A percentile compares a stretch with the other conserved stretches of the same genome.
These are phyloP conservation scores for Indicator indicator DNA, from an alignment of 2,113 vertebrate species.

Conservation along the genomic window DNA sequence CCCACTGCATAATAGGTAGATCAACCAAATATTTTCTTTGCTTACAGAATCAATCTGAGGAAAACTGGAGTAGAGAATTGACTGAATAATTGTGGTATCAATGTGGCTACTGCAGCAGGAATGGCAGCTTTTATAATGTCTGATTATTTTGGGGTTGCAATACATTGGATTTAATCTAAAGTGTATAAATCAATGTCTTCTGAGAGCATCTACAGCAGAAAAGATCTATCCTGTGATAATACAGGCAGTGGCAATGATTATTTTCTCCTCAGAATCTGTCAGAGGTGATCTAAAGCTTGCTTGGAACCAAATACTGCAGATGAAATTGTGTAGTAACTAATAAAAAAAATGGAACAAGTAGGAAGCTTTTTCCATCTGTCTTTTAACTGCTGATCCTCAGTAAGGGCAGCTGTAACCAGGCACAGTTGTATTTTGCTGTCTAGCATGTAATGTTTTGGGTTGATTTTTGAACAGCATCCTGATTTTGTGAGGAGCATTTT, in stretches of 20 bases:
- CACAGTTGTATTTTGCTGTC: neutral
- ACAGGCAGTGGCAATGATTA: neutral
- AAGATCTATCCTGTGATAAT: neutral
- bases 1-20: neutral
- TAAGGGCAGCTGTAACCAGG: neutral
- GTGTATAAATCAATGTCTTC: neutral
- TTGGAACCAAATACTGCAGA: neutral
- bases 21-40: neutral
- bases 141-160: neutral
- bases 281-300: neutral
- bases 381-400: neutral
- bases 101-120: neutral
- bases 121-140: neutral
- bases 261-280: neutral
- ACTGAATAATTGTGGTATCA: neutral
- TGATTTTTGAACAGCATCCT: neutral
- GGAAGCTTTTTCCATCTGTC: neutral
- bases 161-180: neutral
- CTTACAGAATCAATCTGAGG: neutral
- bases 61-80: neutral
- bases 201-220: neutral
- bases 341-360: neutral
- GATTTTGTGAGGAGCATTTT: neutral
- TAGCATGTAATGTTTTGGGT: rapidly evolving
- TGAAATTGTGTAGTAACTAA: neutral